A percentile compares a stretch with the other conserved stretches of the same genome.
phyloP scores from a whole-genome alignment of 2,888 invertebrate species.

The Lysandra bellargus region DNA sequence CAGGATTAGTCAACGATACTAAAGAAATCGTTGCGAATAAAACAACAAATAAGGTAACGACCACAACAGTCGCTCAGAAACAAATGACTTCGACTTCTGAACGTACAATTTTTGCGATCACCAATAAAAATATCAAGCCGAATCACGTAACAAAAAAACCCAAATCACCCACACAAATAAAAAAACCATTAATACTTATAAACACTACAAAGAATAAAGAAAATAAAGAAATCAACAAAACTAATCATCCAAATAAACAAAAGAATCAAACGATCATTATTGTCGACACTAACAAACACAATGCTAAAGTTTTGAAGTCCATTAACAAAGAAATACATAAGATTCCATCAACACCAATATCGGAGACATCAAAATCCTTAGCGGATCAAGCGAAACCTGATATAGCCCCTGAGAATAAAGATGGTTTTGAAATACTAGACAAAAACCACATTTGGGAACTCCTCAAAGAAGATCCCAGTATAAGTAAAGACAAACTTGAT shows the following conservation, averaged over 20 bases:
- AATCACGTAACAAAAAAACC: constrained; percentile 71
- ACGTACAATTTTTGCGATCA: constrained; percentile 66
- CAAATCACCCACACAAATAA: constrained; percentile 64
- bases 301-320: constrained; percentile 64
- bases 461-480: constrained; percentile 77
- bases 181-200: constrained; percentile 52
- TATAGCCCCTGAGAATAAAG: constrained; percentile 73
- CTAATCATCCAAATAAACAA: constrained; percentile 43
- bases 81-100: constrained; percentile 46
- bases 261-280: constrained; percentile 56
- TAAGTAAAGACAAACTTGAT: constrained; percentile 60
- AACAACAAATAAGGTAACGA: constrained; percentile 15
- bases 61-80: constrained; percentile 35
- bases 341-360: constrained; percentile 70
- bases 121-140: constrained; percentile 67
- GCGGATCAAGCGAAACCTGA: constrained; percentile 57
- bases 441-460: constrained; percentile 83
- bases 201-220: constrained; percentile 46
- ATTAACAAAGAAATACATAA: constrained; percentile 78
- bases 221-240: constrained; percentile 46
- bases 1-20: not conserved
- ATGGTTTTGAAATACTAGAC: constrained; percentile 79
- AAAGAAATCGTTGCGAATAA: not conserved
- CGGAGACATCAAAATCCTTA: constrained; percentile 72
- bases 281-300: constrained; percentile 50